These are phyloP conservation scores for Diphyllodes magnificus DNA, from an alignment of 2,113 vertebrate genomes.

Conservation along the genomic window DNA sequence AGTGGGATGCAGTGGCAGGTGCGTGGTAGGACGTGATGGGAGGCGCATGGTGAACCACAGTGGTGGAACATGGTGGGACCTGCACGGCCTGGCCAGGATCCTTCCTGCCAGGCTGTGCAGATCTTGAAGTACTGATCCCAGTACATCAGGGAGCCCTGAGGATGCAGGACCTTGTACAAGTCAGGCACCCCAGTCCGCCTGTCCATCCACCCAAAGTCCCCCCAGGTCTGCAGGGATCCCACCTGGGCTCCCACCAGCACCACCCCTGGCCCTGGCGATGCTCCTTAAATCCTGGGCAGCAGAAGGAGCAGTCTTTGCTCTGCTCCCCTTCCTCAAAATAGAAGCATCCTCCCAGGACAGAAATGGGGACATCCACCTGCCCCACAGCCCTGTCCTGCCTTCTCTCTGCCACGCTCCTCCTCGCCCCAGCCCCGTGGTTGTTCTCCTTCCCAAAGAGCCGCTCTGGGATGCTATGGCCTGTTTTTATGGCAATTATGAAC, in stretches of 20 bases:
- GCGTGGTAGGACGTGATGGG: accelerated
- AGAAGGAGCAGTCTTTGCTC: neutral
- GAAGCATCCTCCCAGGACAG: neutral
- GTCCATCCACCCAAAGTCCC: neutral
- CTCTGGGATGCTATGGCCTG: neutral
- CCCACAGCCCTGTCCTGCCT: neutral
- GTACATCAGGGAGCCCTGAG: neutral
- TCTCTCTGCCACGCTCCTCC: neutral
- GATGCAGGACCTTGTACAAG: neutral
- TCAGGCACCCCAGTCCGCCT: neutral
- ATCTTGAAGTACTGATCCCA: too few species aligned
- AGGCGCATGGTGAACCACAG: neutral
- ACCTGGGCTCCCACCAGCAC: neutral
- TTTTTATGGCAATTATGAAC: slow-evolving; percentile 55
- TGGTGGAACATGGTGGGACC: neutral
- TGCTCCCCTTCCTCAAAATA: neutral
- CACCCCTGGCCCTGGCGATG: neutral
- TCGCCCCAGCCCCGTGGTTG: accelerated
- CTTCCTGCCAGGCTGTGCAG: neutral
- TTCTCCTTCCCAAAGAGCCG: neutral
- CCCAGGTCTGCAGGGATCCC: neutral
- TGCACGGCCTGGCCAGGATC: neutral
- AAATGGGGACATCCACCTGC: neutral
- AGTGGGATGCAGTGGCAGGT: neutral
- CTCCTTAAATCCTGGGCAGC: neutral